phyloP scores from a whole-genome alignment of 30 jellyfish, hydroid and myxozoan species.

The Aurelia aurita region DNA sequence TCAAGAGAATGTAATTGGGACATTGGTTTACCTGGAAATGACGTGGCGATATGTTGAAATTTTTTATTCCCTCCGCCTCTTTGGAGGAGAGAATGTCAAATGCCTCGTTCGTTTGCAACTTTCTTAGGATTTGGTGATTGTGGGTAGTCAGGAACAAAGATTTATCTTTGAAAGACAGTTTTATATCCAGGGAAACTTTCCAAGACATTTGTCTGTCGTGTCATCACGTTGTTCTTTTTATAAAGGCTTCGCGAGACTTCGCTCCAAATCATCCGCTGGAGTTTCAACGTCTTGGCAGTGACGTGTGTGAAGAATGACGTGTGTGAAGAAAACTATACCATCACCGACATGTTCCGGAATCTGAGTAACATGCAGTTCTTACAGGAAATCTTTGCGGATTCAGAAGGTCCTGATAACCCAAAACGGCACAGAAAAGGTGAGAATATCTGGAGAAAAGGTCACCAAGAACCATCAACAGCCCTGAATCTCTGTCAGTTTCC shows the following conservation, averaged over 20 bases:
- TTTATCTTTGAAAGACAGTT: conserved; percentile 28
- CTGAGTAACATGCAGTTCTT: conserved; percentile 22
- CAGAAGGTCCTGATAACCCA: conserved; percentile 42
- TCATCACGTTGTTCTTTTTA: conserved; percentile 39
- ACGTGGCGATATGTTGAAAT: conserved; percentile 40
- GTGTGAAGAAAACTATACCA: too few species aligned
- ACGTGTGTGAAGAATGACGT: too few species aligned
- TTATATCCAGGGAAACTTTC: conserved; percentile 38
- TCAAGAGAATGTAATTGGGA: conserved; percentile 27
- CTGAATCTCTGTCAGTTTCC: conserved; percentile 33
- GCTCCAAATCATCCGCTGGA: conserved; percentile 45
- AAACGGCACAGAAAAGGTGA: conserved; percentile 22
- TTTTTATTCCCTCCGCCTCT: conserved; percentile 3
- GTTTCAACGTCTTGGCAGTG: conserved; percentile 47
- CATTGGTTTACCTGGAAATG: conserved; percentile 32
- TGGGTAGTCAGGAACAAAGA: conserved; percentile 32
- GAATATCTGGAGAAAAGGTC: conserved; percentile 38
- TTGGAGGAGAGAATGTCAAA: conserved; percentile 3
- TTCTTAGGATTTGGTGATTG: conserved; percentile 30
- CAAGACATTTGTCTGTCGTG: conserved; percentile 38
- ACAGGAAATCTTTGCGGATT: conserved; percentile 38
- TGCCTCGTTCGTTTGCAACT: conserved; percentile 6
- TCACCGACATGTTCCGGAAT: too few species aligned
- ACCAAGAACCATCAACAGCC: not conserved
- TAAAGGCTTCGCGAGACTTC: conserved; percentile 20